Conservation (phyloP, 1,140 invertebrate species). For the Varroa destructor region DNA sequence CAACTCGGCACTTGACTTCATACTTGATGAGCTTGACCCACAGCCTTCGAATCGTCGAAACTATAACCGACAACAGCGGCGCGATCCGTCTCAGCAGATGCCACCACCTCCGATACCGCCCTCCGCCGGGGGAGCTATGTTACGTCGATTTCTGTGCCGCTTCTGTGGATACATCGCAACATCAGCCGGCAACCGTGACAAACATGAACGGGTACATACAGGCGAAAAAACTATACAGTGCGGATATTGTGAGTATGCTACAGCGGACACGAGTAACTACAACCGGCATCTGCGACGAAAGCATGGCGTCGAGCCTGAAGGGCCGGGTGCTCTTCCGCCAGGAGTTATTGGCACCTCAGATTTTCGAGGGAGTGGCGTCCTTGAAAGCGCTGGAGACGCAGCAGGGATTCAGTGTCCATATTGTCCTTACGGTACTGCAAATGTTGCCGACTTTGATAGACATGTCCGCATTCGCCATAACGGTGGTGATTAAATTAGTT, state of each 20-base stretch:
- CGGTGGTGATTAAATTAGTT: neutral
- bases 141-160: neutral
- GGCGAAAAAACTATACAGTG: constrained; percentile 21
- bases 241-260: constrained; percentile 20
- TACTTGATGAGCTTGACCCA: neutral
- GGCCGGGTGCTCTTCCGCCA: neutral
- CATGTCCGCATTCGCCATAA: constrained; percentile 13
- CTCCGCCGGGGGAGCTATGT: too few species aligned
- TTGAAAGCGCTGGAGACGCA: too few species aligned
- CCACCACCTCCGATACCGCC: too few species aligned
- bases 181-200: constrained; percentile 11
- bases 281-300: constrained; percentile 11
- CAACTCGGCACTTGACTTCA: constrained; percentile 1
- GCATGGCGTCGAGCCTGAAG: constrained; percentile 3
- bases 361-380: too few species aligned
- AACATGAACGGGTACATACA: constrained; percentile 8
- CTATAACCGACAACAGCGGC: too few species aligned
- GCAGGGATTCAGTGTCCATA: neutral
- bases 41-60: neutral
- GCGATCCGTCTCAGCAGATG: too few species aligned
- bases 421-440: neutral
- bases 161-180: constrained; percentile 13
- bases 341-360: neutral
- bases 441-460: neutral
- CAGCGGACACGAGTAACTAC: constrained; percentile 26